Conservation (phyloP, 92 coral and sea anemone species). For the Paramuricea clavata region DNA sequence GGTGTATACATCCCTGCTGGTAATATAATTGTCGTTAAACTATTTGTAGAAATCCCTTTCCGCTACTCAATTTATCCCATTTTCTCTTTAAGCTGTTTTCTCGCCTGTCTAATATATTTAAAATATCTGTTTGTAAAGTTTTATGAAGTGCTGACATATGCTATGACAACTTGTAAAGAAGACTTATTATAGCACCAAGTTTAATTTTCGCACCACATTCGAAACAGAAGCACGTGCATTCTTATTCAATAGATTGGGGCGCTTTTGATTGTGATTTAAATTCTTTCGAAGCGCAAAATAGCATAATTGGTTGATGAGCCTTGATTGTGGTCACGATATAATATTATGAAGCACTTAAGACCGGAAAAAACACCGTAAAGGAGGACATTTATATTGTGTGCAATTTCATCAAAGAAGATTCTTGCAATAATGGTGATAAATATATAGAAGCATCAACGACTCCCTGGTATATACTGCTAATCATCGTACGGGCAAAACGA, state of each 20-base stretch:
- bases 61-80: not conserved
- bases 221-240: conserved; percentile 21
- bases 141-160: not conserved
- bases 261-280: conserved; percentile 6
- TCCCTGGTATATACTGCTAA: not conserved
- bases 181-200: not conserved
- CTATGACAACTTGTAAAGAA: not conserved
- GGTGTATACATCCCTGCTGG: conserved; percentile 1
- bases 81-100: conserved; percentile 4
- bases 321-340: conserved; percentile 5
- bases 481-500: not conserved
- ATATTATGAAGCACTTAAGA: conserved; percentile 4
- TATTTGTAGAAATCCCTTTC: conserved; percentile 9
- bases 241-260: conserved; percentile 6
- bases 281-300: not conserved
- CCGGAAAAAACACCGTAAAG: conserved; percentile 27
- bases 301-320: not conserved
- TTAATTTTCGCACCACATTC: not conserved
- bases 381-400: not conserved
- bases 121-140: not conserved
- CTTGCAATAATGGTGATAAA: not conserved
- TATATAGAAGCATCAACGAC: not conserved
- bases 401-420: not conserved
- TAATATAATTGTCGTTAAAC: conserved; percentile 13
- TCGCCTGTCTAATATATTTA: not conserved